Evolutionary conservation across 2,113 vertebrate genomes (phyloP).

Genomic region (Platysteira castanea): DNA sequence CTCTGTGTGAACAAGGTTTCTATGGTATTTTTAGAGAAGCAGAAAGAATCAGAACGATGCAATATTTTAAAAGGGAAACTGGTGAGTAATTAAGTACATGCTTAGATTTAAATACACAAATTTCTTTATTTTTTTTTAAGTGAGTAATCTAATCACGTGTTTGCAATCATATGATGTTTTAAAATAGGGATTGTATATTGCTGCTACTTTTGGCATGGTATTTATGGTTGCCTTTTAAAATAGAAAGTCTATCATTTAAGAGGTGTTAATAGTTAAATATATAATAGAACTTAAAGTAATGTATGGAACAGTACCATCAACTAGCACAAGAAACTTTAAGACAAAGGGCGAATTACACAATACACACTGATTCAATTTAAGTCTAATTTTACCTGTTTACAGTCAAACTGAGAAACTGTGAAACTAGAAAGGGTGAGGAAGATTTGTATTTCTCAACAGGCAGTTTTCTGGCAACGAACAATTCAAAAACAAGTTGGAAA

Average conservation of each 20-base stretch:
- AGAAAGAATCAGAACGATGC: background rate
- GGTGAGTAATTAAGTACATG: background rate
- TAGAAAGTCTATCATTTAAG: background rate
- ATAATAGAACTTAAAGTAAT: background rate
- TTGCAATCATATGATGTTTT: background rate
- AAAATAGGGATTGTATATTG: background rate
- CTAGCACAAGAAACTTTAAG: background rate
- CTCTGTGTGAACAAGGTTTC: background rate
- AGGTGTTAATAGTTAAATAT: background rate
- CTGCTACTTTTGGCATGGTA: background rate
- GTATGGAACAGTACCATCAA: background rate
- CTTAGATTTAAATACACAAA: background rate
- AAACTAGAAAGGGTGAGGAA: background rate
- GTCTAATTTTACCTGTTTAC: background rate
- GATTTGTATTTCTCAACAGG: background rate
- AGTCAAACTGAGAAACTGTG: background rate
- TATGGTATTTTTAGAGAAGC: background rate
- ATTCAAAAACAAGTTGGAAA: background rate
- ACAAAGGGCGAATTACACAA: background rate
- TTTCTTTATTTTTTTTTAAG: background rate
- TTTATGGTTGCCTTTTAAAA: background rate
- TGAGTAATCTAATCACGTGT: slow-evolving; percentile 12
- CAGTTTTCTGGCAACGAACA: background rate
- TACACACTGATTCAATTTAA: background rate
- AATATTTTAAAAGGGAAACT: background rate